Evolutionary conservation across 1,140 invertebrate genomes (phyloP).

Genomic region (Glossosoma conforme): DNA sequence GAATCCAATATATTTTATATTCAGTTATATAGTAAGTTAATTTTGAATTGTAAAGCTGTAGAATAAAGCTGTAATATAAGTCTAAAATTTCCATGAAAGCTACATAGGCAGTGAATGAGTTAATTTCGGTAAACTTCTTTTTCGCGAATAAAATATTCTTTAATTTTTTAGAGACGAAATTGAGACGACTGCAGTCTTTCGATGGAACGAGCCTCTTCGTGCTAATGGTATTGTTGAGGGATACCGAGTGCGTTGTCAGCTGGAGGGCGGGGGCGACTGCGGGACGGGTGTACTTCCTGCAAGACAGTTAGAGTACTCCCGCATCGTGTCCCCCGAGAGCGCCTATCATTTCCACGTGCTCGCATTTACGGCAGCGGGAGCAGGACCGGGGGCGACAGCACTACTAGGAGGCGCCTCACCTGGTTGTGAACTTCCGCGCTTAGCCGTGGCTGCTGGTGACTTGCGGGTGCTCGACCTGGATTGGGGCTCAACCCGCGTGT

Average conservation of each 20-base stretch:
- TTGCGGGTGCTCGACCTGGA: slow-evolving; percentile 66
- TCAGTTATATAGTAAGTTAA: no score
- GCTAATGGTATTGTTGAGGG: slow-evolving; percentile 70
- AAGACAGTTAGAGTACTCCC: slow-evolving; percentile 49
- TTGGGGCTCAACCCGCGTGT: slow-evolving; percentile 47
- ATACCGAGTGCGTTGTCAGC: slow-evolving; percentile 70
- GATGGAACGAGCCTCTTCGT: slow-evolving; percentile 71
- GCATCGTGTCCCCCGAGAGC: no score
- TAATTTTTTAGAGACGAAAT: slow-evolving; percentile 42
- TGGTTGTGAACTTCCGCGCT: slow-evolving; percentile 70
- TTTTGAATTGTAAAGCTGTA: no score
- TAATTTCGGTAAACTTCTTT: no score
- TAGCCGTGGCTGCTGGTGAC: slow-evolving; percentile 64
- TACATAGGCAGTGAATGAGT: no score
- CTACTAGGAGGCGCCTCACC: no score
- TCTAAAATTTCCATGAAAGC: not conserved
- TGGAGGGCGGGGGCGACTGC: slow-evolving; percentile 34
- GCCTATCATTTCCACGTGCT: slow-evolving; percentile 54
- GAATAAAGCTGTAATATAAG: no score
- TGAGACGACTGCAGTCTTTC: slow-evolving; percentile 53
- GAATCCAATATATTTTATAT: no score
- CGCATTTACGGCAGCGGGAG: slow-evolving; percentile 71
- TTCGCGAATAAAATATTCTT: slow-evolving; percentile 30
- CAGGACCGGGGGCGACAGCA: slow-evolving; percentile 68
- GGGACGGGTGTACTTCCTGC: slow-evolving; percentile 38